These are phyloP conservation scores for Lynx canadensis DNA, from an alignment of 2,113 vertebrate genomes.

Conservation along the genomic window DNA sequence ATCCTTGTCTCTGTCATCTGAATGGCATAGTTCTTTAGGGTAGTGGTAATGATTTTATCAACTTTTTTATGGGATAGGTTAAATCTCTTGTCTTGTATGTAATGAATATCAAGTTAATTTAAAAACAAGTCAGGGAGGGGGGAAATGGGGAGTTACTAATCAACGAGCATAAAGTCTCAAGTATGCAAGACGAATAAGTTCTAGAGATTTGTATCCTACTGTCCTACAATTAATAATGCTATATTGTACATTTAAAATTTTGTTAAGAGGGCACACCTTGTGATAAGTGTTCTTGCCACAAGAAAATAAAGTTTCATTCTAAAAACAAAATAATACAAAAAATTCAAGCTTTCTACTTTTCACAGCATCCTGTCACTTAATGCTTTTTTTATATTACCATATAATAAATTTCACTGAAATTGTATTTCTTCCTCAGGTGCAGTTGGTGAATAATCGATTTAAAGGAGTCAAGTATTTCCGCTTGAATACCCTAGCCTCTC, in stretches of 20 bases:
- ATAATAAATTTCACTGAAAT: constrained; percentile 17
- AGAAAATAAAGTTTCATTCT: constrained; percentile 17
- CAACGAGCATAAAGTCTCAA: background rate
- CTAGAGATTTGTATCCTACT: background rate
- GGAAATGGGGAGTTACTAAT: background rate
- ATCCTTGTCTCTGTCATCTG: background rate
- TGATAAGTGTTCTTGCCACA: constrained; percentile 21
- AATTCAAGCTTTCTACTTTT: constrained; percentile 18
- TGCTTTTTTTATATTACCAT: background rate
- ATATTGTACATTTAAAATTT: background rate
- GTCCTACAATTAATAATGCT: background rate
- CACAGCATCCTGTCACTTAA: background rate
- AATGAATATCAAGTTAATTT: background rate
- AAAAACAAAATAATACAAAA: constrained; percentile 9
- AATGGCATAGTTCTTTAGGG: background rate
- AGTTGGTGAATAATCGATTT: constrained; percentile 90
- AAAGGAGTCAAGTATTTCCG: constrained; percentile 91
- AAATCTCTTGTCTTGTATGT: background rate
- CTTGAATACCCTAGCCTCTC: constrained; percentile 89
- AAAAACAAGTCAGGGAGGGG: background rate
- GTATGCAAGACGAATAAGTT: background rate
- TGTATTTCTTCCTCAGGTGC: constrained; percentile 84
- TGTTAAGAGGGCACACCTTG: background rate
- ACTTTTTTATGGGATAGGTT: background rate
- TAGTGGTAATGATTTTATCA: constrained; percentile 2